Evolutionary conservation across 2,797 vertebrate species (phyloP).

Genomic region (Erethizon dorsatum): DNA sequence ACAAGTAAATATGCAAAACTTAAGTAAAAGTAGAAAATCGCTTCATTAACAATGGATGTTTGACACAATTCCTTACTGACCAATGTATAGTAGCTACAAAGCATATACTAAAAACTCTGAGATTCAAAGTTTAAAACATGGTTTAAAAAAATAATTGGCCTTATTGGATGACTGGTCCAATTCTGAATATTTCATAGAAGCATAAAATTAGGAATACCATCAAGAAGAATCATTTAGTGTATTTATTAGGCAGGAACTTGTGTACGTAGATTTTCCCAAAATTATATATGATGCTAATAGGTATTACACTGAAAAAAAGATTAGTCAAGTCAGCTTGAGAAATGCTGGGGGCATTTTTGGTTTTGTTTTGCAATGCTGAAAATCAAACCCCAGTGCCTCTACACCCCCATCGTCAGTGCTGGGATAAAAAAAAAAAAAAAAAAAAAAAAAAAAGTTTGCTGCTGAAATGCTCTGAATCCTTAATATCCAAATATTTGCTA

Average conservation of each 20-base stretch:
- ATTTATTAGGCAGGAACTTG: slow-evolving; percentile 56
- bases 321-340: slow-evolving; percentile 54
- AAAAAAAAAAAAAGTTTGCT: background rate
- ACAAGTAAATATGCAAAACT: slow-evolving; percentile 74
- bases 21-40: slow-evolving; percentile 67
- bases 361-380: background rate
- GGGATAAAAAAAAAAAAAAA: background rate
- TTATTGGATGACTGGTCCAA: slow-evolving; percentile 53
- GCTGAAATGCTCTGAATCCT: background rate
- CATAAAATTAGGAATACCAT: slow-evolving; percentile 45
- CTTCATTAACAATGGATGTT: slow-evolving; percentile 62
- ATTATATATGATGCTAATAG: slow-evolving; percentile 1
- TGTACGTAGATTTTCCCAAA: slow-evolving; percentile 21
- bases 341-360: background rate
- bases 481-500: background rate
- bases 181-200: slow-evolving; percentile 57
- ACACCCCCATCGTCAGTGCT: background rate
- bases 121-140: slow-evolving; percentile 61
- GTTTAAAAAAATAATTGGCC: background rate
- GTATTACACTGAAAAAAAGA: background rate
- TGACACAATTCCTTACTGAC: slow-evolving; percentile 39
- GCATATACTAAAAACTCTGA: slow-evolving; percentile 60
- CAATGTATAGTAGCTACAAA: slow-evolving; percentile 16
- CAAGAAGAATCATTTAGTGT: slow-evolving; percentile 22
- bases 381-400: background rate